Percentiles rank a stretch among this genome's conserved stretches.
Conservation (phyloP, 2,113 vertebrate species). For the Clupea harengus region DNA sequence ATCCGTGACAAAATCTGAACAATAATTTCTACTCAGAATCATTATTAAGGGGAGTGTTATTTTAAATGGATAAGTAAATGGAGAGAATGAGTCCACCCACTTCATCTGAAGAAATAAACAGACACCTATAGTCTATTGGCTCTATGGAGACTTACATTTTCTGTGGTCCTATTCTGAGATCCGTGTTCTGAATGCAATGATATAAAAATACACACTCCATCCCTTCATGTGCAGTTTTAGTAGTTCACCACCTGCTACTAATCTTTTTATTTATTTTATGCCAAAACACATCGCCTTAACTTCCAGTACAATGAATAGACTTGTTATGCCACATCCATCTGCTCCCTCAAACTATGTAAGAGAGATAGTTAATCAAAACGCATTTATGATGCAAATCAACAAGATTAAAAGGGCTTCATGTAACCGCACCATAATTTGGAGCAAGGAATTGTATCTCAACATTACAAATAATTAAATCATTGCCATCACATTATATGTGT, state of each 20-base stretch:
- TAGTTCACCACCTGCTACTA: slow-evolving; percentile 53
- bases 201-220: slow-evolving; percentile 15
- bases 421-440: not conserved
- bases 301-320: slow-evolving; percentile 35
- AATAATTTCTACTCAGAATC: not conserved
- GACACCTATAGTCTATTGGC: not conserved
- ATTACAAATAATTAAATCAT: not conserved
- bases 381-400: not conserved
- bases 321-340: slow-evolving; percentile 50
- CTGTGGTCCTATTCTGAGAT: not conserved
- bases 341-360: slow-evolving; percentile 32
- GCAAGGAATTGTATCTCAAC: not conserved
- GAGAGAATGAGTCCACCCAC: not conserved
- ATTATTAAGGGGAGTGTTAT: not conserved
- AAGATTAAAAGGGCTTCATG: not conserved
- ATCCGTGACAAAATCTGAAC: not conserved
- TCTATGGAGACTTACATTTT: not conserved
- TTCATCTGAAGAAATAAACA: not conserved
- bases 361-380: not conserved
- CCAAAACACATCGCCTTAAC: slow-evolving; percentile 38
- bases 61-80: not conserved
- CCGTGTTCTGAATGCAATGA: slow-evolving; percentile 11
- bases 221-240: slow-evolving; percentile 28
- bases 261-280: slow-evolving; percentile 55
- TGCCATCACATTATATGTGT: too few relatives aligned